These are phyloP conservation scores for Rhadina sibilatrix DNA, from an alignment of 2,113 vertebrate genomes.

Conservation along the genomic window DNA sequence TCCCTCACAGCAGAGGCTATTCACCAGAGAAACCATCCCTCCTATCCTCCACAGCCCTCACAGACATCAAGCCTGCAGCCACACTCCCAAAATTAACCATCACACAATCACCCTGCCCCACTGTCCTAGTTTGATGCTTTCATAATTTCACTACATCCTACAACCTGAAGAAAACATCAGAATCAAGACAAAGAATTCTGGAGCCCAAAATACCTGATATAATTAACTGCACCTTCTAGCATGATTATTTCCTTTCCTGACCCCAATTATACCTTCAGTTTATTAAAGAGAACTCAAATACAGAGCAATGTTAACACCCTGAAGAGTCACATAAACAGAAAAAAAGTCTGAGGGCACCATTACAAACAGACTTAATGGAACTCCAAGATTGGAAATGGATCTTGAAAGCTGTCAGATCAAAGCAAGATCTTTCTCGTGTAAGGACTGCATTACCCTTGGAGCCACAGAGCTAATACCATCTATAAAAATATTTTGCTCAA, in stretches of 20 bases:
- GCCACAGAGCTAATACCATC: constrained; percentile 44
- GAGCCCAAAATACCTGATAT: not conserved
- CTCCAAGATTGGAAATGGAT: constrained; percentile 44
- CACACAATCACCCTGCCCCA: not conserved
- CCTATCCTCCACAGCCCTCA: not conserved
- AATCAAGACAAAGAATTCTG: not conserved
- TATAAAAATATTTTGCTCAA: constrained; percentile 53
- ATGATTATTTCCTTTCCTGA: not conserved
- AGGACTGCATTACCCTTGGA: constrained; percentile 47
- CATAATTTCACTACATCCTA: not conserved
- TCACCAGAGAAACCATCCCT: not conserved
- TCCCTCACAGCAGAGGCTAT: not conserved
- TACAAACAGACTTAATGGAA: constrained; percentile 54
- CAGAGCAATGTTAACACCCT: not conserved
- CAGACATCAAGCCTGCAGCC: not conserved
- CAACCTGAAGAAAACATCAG: not conserved
- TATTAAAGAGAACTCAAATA: not conserved
- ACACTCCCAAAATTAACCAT: not conserved
- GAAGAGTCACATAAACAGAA: constrained; percentile 34
- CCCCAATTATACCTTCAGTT: constrained; percentile 40
- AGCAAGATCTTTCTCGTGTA: constrained; percentile 27
- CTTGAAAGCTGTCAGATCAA: constrained; percentile 67
- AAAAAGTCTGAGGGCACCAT: constrained; percentile 37
- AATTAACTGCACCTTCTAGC: constrained; percentile 8
- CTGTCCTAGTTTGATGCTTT: not conserved